phyloP scores from a whole-genome alignment of 2,113 vertebrate species.

The Tretioscincus oriximinensis region DNA sequence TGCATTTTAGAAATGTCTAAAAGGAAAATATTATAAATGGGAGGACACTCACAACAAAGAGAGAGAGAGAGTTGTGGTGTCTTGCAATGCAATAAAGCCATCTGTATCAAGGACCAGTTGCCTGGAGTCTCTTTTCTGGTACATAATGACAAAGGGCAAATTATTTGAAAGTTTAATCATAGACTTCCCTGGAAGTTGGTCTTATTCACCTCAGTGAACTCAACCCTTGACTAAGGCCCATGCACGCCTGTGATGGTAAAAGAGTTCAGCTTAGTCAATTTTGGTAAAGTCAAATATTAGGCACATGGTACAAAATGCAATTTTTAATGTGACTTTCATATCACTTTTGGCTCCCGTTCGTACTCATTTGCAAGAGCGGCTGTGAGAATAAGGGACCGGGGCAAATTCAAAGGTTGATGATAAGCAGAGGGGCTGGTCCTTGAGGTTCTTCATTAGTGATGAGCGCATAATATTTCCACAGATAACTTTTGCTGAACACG shows the following conservation, averaged over 20 bases:
- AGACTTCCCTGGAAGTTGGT: no score
- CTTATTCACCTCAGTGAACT: neutral
- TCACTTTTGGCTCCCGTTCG: conserved; percentile 13
- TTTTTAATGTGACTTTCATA: conserved; percentile 22
- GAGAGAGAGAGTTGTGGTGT: no score
- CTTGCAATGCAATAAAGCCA: no score
- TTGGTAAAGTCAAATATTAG: neutral
- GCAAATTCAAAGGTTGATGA: conserved; percentile 37
- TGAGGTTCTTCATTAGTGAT: conserved; percentile 63
- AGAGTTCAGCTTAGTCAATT: conserved; percentile 3
- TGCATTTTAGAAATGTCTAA: no score
- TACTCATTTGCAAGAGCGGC: conserved; percentile 26
- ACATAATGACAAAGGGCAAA: no score
- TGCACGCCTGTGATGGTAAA: neutral
- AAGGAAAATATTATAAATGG: no score
- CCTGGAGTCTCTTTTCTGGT: no score
- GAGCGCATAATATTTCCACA: conserved; percentile 56
- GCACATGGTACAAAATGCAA: neutral
- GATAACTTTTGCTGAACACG: conserved; percentile 54
- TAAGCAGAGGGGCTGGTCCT: conserved; percentile 50
- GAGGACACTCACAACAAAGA: no score
- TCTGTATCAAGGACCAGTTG: no score
- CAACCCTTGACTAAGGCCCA: neutral
- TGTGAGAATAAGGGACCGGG: conserved; percentile 47
- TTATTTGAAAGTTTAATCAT: no score